phyloP scores from a whole-genome alignment of 37 sponge, comb jelly and placozoan genomes.

The Bolinopsis microptera region DNA sequence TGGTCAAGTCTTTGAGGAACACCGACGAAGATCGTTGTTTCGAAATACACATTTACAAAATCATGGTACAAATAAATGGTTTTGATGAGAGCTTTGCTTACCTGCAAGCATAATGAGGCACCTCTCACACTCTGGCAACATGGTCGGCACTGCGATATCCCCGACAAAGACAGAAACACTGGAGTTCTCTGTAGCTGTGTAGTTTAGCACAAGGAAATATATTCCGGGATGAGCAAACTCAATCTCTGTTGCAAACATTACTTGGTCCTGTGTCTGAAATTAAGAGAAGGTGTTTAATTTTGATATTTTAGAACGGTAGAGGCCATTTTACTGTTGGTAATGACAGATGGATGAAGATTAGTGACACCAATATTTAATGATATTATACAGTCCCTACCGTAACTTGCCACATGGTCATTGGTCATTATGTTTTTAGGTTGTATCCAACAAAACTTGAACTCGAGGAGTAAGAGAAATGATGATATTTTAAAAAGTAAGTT shows the following conservation, averaged over 20 bases:
- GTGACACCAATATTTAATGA: too few relatives aligned
- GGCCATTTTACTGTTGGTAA: too few relatives aligned
- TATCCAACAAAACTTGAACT: too few relatives aligned
- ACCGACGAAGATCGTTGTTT: too few relatives aligned
- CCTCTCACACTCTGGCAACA: background rate
- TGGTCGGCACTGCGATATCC: background rate
- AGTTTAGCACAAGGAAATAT: conserved; percentile 44
- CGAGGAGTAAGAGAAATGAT: too few relatives aligned
- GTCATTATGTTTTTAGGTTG: too few relatives aligned
- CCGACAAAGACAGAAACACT: background rate
- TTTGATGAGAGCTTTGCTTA: background rate
- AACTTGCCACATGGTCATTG: too few relatives aligned
- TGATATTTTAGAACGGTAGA: background rate
- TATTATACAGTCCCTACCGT: too few relatives aligned
- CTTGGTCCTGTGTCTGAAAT: background rate
- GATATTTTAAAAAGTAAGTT: too few relatives aligned
- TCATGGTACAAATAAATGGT: background rate
- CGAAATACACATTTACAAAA: background rate
- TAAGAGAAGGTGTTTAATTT: background rate
- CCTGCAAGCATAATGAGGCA: conserved; percentile 60
- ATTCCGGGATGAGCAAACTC: conserved; percentile 7
- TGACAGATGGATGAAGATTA: too few relatives aligned
- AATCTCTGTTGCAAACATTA: background rate
- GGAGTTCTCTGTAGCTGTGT: background rate
- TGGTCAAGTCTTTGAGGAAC: too few relatives aligned